These are phyloP conservation scores for Telenomus remus DNA, from an alignment of 1,140 invertebrate species.

Conservation along the genomic window DNA sequence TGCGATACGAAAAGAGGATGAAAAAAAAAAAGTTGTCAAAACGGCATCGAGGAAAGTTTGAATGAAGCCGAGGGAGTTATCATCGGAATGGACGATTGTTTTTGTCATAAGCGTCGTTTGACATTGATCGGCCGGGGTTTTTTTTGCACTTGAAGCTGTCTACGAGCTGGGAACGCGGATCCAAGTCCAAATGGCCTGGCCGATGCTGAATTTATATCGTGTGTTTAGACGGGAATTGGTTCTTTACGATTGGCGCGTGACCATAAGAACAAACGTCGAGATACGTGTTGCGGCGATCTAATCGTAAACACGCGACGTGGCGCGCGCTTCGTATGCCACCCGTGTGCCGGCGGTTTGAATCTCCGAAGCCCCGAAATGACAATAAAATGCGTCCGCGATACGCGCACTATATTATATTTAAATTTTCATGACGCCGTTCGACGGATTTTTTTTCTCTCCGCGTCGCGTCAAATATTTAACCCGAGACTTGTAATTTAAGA, in stretches of 20 bases:
- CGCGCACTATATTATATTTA: conserved; percentile 55
- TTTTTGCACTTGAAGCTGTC: conserved; percentile 57
- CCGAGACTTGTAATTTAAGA: too few species aligned
- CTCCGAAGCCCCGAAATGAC: conserved; percentile 50
- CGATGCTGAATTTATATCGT: conserved; percentile 74
- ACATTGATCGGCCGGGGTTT: conserved; percentile 56
- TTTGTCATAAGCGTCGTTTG: conserved; percentile 33
- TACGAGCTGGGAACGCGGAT: conserved; percentile 59
- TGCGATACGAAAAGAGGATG: too few species aligned
- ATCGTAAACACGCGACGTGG: conserved; percentile 53
- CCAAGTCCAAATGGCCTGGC: conserved; percentile 65
- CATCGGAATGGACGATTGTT: not conserved
- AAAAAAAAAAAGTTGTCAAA: too few species aligned
- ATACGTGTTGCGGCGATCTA: conserved; percentile 54
- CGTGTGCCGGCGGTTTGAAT: conserved; percentile 53
- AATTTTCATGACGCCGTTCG: conserved; percentile 35
- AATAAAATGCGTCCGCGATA: conserved; percentile 52
- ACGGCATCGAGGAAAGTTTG: not conserved
- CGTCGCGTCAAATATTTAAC: conserved; percentile 4
- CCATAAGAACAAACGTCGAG: conserved; percentile 54
- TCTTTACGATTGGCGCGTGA: conserved; percentile 73
- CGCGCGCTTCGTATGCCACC: conserved; percentile 43
- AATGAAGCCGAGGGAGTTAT: not conserved
- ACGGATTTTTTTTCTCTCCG: conserved; percentile 21
- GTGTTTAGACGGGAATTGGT: conserved; percentile 74